Conservation (phyloP, 30 jellyfish, hydroid and myxozoan genomes). For the Chironex yamaguchii region DNA sequence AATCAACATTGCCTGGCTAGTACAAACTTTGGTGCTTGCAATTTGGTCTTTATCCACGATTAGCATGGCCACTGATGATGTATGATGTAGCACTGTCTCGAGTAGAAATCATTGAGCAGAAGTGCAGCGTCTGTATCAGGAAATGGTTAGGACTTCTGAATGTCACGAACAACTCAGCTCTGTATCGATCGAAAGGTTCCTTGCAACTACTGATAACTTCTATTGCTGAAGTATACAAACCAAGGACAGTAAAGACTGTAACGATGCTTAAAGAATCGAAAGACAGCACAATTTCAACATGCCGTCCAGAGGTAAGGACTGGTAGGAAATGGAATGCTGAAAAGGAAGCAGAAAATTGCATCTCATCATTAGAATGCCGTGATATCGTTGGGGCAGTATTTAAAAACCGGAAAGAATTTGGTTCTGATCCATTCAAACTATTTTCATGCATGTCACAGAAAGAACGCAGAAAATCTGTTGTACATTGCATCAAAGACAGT, state of each 20-base stretch:
- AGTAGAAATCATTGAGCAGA: slow-evolving; percentile 11
- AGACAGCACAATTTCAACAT: slow-evolving; percentile 5
- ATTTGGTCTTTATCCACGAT: neutral
- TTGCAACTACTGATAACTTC: neutral
- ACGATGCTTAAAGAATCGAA: slow-evolving; percentile 5
- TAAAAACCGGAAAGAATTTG: neutral
- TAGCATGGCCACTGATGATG: slow-evolving; percentile 8
- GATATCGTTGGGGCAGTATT: slow-evolving; percentile 2
- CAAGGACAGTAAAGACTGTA: neutral
- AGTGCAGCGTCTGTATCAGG: neutral
- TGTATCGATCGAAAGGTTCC: neutral
- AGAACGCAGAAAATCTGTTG: neutral
- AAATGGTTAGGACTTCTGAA: neutral
- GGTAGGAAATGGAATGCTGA: neutral
- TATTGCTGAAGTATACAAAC: neutral
- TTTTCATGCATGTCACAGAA: neutral
- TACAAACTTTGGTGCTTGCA: neutral
- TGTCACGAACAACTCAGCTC: slow-evolving; percentile 14
- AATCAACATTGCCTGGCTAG: neutral
- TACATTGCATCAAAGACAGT: neutral
- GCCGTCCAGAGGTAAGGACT: slow-evolving; percentile 1
- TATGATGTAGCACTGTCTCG: neutral
- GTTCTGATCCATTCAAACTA: neutral
- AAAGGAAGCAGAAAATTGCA: neutral
- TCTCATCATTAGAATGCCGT: neutral